These are phyloP conservation scores for Drosophila santomea DNA, from an alignment of 1,140 invertebrate genomes.

Conservation along the genomic window DNA sequence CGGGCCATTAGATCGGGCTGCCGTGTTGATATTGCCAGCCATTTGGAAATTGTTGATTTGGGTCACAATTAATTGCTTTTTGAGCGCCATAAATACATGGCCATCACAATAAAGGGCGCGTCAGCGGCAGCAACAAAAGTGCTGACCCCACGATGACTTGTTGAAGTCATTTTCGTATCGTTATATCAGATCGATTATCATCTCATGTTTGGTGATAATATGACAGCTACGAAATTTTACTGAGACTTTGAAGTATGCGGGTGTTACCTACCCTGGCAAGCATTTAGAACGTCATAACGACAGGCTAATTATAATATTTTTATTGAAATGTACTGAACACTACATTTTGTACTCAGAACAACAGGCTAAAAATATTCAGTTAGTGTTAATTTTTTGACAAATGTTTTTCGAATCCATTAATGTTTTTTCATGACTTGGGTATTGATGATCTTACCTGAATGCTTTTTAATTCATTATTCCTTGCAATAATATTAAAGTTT, in stretches of 20 bases:
- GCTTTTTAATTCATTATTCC: no score
- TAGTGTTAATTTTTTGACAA: no score
- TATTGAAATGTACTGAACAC: no score
- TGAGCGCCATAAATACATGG: constrained; percentile 71
- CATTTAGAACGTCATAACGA: background rate
- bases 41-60: constrained; percentile 73
- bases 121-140: constrained; percentile 18
- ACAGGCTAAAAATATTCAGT: no score
- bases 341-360: no score
- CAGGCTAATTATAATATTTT: background rate
- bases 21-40: constrained; percentile 49
- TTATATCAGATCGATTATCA: constrained; percentile 11
- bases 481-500: no score
- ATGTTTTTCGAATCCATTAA: no score
- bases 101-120: constrained; percentile 77
- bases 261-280: background rate
- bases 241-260: background rate
- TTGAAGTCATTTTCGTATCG: background rate
- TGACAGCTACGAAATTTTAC: constrained; percentile 8
- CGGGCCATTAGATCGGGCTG: constrained; percentile 62
- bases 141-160: constrained; percentile 41
- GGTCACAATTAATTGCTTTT: constrained; percentile 80
- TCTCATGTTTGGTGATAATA: constrained; percentile 16
- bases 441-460: no score
- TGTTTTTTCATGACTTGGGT: no score